phyloP scores from a whole-genome alignment of 2,888 invertebrate species.

The Cataglyphis albicans region DNA sequence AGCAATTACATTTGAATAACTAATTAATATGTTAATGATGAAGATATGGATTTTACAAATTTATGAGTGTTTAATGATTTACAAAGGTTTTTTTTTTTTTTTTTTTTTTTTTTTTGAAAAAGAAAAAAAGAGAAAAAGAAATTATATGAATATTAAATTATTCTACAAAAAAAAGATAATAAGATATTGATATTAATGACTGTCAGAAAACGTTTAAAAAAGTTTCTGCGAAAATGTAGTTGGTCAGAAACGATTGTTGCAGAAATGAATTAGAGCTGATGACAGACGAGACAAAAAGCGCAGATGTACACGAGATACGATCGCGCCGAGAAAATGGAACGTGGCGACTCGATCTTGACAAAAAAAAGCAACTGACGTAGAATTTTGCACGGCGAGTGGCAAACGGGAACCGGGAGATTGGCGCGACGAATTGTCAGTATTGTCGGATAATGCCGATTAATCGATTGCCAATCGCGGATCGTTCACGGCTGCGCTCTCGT shows the following conservation, averaged over 20 bases:
- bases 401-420: constrained; percentile 69
- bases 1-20: not conserved
- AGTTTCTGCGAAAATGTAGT: not conserved
- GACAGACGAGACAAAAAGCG: constrained; percentile 30
- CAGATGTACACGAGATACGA: constrained; percentile 7
- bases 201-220: not conserved
- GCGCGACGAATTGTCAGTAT: constrained; percentile 72
- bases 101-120: not conserved
- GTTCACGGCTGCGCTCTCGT: constrained; percentile 46
- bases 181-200: constrained; percentile 7
- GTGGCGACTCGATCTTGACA: constrained; percentile 49
- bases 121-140: not conserved
- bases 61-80: constrained; percentile 15
- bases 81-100: not conserved
- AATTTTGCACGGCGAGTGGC: constrained; percentile 44
- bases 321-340: constrained; percentile 30
- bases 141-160: constrained; percentile 9
- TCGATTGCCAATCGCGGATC: constrained; percentile 57
- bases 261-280: constrained; percentile 9
- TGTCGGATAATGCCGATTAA: constrained; percentile 72
- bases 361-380: constrained; percentile 34
- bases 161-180: not conserved
- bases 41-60: constrained; percentile 27
- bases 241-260: not conserved
- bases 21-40: constrained; percentile 36